Conservation (phyloP, 2,113 vertebrate genomes). For the Mus musculus region DNA sequence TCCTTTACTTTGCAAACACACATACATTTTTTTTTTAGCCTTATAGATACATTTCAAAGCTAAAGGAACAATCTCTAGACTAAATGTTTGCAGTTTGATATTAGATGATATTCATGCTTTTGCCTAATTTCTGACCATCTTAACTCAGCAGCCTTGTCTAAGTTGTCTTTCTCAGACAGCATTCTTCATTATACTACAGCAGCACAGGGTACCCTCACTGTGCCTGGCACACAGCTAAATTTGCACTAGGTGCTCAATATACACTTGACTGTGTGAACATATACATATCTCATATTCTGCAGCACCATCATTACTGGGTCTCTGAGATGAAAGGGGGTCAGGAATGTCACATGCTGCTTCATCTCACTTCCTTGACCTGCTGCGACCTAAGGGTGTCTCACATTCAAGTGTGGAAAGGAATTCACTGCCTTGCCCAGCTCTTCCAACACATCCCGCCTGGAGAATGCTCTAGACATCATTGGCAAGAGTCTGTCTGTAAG, state of each 20-base stretch:
- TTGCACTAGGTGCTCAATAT: neutral
- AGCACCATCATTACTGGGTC: slow-evolving; percentile 57
- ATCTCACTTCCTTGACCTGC: slow-evolving; percentile 77
- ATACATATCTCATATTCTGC: slow-evolving; percentile 13
- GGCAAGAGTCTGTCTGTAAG: slow-evolving; percentile 67
- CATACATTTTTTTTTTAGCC: neutral
- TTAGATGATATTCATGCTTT: slow-evolving; percentile 16
- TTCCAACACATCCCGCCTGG: slow-evolving; percentile 70
- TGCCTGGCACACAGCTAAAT: neutral
- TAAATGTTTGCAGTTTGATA: neutral
- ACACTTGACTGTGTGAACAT: slow-evolving; percentile 1
- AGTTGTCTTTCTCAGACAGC: neutral
- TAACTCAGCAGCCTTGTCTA: neutral
- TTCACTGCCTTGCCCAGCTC: slow-evolving; percentile 70
- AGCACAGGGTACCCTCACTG: neutral
- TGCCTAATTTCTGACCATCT: neutral
- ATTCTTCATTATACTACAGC: neutral
- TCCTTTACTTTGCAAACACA: neutral
- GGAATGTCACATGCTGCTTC: slow-evolving; percentile 68
- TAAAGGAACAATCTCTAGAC: neutral
- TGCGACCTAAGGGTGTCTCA: slow-evolving; percentile 75
- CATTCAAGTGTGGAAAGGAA: slow-evolving; percentile 81
- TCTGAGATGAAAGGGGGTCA: slow-evolving; percentile 78
- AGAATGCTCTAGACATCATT: slow-evolving; percentile 66
- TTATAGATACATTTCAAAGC: neutral